Conservation (phyloP, 2,113 vertebrate species). For the Regulus satrapa region DNA sequence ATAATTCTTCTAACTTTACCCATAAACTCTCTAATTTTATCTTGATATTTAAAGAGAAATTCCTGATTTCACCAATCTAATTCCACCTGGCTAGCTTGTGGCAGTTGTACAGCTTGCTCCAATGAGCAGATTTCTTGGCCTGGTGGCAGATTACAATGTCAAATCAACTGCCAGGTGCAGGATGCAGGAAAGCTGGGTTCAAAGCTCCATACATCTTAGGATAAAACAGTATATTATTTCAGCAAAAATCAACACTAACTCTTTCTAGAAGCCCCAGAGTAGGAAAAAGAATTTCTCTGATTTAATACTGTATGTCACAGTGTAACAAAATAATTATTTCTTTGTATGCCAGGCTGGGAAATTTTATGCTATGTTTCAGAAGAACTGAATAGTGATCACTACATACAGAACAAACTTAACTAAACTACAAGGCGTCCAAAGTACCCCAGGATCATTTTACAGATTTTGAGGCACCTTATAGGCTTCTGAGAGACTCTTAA, state of each 20-base stretch:
- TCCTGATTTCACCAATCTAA: neutral
- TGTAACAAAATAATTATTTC: neutral
- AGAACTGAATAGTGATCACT: neutral
- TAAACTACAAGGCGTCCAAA: neutral
- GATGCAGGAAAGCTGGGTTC: neutral
- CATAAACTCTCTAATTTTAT: neutral
- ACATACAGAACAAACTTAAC: neutral
- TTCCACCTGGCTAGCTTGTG: neutral
- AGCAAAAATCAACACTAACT: neutral
- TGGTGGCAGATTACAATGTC: neutral
- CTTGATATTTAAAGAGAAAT: neutral
- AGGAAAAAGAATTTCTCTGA: neutral
- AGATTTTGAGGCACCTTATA: neutral
- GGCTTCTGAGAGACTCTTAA: neutral
- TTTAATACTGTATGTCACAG: neutral
- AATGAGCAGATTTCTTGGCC: neutral
- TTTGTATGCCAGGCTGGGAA: neutral
- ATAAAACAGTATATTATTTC: conserved; percentile 22
- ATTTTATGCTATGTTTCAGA: neutral
- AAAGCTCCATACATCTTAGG: neutral
- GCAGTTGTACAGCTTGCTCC: neutral
- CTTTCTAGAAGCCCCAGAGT: neutral
- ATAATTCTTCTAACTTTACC: neutral
- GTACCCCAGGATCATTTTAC: neutral
- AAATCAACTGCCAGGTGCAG: neutral